Evolutionary conservation across 2,797 vertebrate genomes (phyloP), one percentile per base, ranked within the genome.

Genomic region (Gymnoscopelus braueri): DNA sequence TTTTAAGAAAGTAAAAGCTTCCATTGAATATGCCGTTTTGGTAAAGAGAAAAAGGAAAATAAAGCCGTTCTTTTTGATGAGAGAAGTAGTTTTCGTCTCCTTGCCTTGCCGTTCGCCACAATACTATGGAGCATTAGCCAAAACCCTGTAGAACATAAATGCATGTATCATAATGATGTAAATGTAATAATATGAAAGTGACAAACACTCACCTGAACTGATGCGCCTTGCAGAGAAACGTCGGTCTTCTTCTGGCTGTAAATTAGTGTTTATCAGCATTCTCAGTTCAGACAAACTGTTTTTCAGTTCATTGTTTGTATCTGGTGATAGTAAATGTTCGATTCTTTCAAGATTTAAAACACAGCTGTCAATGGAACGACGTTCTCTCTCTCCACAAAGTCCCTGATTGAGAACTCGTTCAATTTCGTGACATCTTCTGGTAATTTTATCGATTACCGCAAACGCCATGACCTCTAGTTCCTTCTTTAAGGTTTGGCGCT

Each of bases 221-320:
- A 19, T 19, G 19, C 19, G 19, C 19, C 19, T 19, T 10, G 60
- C 48, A 68, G 56, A 59, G 14, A 68, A 68, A 68, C 66, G 44
- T 51, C 13, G 44, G 24, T 59, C 57, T 60, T 68, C 56, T 5
- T 23, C 58, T 11, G 58, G 48, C 23, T 54, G 67, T 48, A 69
- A 23, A 69, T 69, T 69, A 32, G 67, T 15, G 10, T 51, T 26
- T 52, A 69, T 69, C 61, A 61, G 58, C 23, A 23, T 61, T 69
- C 35, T 69, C 67, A 53, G 67, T 69, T 61, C 13, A 69, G 67
- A 49, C 67, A 61, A 69, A 69, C 67, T 69, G 67, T 15, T 69
- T 69, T 61, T 69, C n/a, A 69, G 67, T 69, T 69, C 67, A 54
- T 69, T 52, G 57, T 69, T 69, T 61, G 67, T 69, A 58, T 69